phyloP scores from a whole-genome alignment of 2,888 invertebrate genomes.

The Platycnemis pennipes region DNA sequence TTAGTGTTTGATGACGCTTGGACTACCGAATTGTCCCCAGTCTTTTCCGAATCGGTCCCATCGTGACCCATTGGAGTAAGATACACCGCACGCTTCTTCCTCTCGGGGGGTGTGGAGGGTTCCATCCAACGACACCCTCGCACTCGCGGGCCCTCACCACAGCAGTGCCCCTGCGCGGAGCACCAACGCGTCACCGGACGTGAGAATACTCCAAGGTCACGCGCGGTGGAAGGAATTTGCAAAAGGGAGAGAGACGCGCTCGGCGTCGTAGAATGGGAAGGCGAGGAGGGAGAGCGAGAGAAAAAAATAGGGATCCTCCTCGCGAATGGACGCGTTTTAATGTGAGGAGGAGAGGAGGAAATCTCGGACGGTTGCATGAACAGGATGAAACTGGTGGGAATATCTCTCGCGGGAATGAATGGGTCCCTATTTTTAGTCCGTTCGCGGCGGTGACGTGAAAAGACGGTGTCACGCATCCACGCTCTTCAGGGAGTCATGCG shows the following conservation, averaged over 20 bases:
- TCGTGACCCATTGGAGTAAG: too few relatives aligned
- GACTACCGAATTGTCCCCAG: too few relatives aligned
- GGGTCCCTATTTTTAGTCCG: background rate
- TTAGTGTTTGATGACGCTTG: too few relatives aligned
- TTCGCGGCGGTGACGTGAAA: background rate
- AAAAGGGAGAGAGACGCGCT: background rate
- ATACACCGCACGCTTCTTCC: too few relatives aligned
- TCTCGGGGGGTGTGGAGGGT: background rate
- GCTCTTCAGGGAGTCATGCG: background rate
- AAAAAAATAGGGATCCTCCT: background rate
- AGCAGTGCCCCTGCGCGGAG: background rate
- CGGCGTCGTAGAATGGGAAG: background rate
- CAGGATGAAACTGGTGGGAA: background rate
- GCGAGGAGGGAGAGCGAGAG: background rate
- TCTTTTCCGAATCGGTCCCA: background rate
- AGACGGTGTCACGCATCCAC: background rate
- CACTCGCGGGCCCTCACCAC: background rate
- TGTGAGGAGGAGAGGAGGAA: background rate
- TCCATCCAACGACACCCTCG: background rate
- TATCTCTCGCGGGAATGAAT: background rate
- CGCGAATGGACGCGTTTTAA: background rate
- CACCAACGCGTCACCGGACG: background rate
- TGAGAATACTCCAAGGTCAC: constrained; percentile 59
- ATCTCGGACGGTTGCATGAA: background rate
- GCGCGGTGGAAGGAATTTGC: constrained; percentile 20